A percentile compares a stretch with the other conserved stretches of the same genome.
Conservation (phyloP, 1,140 invertebrate species). For the Macrocentrus cingulum region DNA sequence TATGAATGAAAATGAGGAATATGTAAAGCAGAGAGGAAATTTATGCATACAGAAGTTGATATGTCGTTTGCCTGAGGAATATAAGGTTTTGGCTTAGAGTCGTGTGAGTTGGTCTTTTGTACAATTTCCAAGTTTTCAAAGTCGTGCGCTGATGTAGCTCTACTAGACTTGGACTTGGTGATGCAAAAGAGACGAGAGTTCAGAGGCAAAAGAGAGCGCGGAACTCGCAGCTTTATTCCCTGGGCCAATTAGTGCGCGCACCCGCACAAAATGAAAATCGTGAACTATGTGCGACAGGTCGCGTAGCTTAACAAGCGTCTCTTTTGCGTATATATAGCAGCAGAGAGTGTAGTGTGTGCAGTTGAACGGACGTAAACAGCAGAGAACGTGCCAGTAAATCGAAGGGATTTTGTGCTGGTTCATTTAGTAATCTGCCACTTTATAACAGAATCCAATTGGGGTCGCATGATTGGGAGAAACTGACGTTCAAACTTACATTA, state of each 20-base stretch:
- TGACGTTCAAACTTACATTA: too few relatives aligned
- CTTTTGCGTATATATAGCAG: not conserved
- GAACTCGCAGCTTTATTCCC: constrained; percentile 1
- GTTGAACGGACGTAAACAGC: not conserved
- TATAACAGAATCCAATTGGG: not conserved
- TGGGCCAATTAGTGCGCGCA: constrained; percentile 18
- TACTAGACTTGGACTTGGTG: too few relatives aligned
- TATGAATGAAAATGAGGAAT: too few relatives aligned
- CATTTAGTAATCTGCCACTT: too few relatives aligned
- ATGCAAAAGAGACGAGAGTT: not conserved
- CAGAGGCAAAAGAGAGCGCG: not conserved
- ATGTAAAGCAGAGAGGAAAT: too few relatives aligned
- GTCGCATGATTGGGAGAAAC: too few relatives aligned
- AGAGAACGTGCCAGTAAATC: not conserved
- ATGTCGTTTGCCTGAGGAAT: too few relatives aligned
- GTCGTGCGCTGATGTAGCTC: too few relatives aligned
- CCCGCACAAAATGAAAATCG: constrained; percentile 12
- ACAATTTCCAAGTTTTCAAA: too few relatives aligned
- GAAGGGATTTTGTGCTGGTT: not conserved
- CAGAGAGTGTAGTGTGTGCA: not conserved
- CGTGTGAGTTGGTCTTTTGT: too few relatives aligned
- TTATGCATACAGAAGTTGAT: too few relatives aligned
- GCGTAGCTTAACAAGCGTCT: constrained; percentile 12
- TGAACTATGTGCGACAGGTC: not conserved
- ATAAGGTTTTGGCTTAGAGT: too few relatives aligned